phyloP scores from a whole-genome alignment of 2,888 invertebrate species.

The Malthinus seriepunctatus region DNA sequence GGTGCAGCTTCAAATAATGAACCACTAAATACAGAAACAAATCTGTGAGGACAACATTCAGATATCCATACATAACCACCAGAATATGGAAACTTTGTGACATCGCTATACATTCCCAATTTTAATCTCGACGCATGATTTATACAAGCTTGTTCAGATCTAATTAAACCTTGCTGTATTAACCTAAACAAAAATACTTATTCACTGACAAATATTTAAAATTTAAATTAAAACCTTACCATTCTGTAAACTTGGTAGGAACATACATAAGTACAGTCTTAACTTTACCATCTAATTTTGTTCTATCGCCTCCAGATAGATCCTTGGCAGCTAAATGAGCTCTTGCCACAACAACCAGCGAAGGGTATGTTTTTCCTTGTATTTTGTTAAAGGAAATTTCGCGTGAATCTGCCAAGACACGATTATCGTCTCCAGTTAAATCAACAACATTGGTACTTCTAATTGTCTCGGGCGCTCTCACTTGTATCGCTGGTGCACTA shows the following conservation, averaged over 20 bases:
- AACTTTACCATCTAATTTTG: conserved; percentile 74
- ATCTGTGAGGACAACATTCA: conserved; percentile 82
- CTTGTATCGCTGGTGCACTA: not conserved
- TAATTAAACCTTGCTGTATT: conserved; percentile 80
- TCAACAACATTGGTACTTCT: conserved; percentile 59
- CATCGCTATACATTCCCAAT: conserved; percentile 84
- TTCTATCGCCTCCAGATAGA: conserved; percentile 59
- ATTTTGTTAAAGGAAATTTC: conserved; percentile 79
- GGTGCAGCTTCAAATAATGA: conserved; percentile 86
- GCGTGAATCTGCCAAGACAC: conserved; percentile 68
- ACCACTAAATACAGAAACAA: conserved; percentile 85
- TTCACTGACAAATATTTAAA: not conserved
- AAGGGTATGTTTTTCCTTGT: conserved; percentile 84
- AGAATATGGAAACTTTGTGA: conserved; percentile 81
- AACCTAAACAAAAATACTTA: conserved; percentile 52
- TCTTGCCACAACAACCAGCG: conserved; percentile 80
- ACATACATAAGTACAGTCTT: conserved; percentile 81
- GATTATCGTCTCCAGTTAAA: conserved; percentile 65
- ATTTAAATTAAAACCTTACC: conserved; percentile 53
- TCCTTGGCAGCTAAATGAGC: conserved; percentile 77
- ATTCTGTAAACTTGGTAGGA: conserved; percentile 85
- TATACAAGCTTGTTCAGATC: conserved; percentile 77
- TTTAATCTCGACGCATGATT: conserved; percentile 75
- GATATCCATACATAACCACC: conserved; percentile 93
- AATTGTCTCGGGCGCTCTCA: not conserved